phyloP scores from a whole-genome alignment of 2,888 invertebrate genomes.

The Exocentrus adspersus region DNA sequence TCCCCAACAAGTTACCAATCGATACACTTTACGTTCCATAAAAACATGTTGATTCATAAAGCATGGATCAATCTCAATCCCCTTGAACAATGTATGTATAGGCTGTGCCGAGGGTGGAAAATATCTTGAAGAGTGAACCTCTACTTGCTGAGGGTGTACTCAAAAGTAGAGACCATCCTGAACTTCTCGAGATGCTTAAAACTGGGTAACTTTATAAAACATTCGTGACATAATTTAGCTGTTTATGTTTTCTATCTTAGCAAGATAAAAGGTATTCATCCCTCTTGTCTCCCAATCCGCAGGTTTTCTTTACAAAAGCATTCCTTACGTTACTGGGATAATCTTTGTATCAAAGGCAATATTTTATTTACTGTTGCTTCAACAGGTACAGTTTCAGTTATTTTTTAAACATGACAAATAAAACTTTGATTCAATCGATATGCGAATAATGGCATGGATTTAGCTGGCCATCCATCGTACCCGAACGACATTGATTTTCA shows the following conservation, averaged over 20 bases:
- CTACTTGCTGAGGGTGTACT: background rate
- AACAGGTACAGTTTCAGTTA: too few relatives aligned
- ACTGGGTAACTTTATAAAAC: constrained; percentile 20
- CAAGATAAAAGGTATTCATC: constrained; percentile 8
- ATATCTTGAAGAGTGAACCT: constrained; percentile 9
- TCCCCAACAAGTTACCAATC: too few relatives aligned
- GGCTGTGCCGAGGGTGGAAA: constrained; percentile 1
- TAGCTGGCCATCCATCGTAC: background rate
- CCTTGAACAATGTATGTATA: background rate
- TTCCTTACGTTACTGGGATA: constrained; percentile 3
- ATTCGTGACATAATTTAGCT: constrained; percentile 21
- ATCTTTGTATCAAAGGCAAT: background rate
- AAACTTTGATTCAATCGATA: too few relatives aligned
- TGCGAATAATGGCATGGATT: background rate
- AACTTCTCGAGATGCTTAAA: constrained; percentile 20
- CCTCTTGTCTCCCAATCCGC: background rate
- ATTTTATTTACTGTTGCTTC: constrained; percentile 7
- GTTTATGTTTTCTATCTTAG: constrained; percentile 18
- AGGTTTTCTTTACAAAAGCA: constrained; percentile 7
- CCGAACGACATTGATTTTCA: constrained; percentile 9
- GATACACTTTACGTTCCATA: constrained; percentile 12
- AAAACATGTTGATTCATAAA: constrained; percentile 13
- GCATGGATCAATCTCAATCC: constrained; percentile 10
- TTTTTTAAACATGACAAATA: too few relatives aligned
- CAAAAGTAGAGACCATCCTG: constrained; percentile 13